These are phyloP conservation scores for Drosophila sordidula DNA, from an alignment of 2,888 invertebrate genomes.

Conservation along the genomic window DNA sequence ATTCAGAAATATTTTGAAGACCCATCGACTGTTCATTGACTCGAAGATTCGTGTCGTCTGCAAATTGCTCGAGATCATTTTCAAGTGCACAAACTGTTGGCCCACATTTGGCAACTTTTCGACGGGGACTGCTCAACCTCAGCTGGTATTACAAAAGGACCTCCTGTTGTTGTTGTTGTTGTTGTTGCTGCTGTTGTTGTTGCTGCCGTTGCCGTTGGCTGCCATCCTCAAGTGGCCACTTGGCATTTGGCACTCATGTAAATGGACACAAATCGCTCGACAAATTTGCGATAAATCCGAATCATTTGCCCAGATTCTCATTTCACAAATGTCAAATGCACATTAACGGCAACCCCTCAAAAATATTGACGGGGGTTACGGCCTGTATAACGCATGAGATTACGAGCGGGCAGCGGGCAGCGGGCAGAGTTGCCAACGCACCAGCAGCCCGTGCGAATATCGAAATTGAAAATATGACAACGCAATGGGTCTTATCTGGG, in stretches of 20 bases:
- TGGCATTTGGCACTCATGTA: slow-evolving; percentile 79
- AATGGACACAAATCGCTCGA: slow-evolving; percentile 77
- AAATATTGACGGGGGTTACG: slow-evolving; percentile 62
- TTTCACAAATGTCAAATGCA: slow-evolving; percentile 78
- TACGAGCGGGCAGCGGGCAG: slow-evolving; percentile 19
- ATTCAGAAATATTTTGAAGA: slow-evolving; percentile 1
- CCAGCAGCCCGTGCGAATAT: slow-evolving; percentile 65
- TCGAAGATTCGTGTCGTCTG: slow-evolving; percentile 4
- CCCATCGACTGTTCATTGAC: slow-evolving; percentile 5
- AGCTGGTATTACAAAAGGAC: slow-evolving; percentile 35
- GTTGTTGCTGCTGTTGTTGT: slow-evolving; percentile 19
- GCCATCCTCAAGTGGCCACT: slow-evolving; percentile 73
- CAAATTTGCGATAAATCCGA: slow-evolving; percentile 78
- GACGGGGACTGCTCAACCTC: slow-evolving; percentile 35
- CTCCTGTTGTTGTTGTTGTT: slow-evolving; percentile 12
- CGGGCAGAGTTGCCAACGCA: slow-evolving; percentile 33
- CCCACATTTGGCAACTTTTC: slow-evolving; percentile 20
- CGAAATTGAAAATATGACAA: slow-evolving; percentile 78
- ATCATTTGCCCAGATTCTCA: slow-evolving; percentile 80
- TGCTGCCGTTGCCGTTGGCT: slow-evolving; percentile 32
- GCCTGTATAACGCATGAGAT: slow-evolving; percentile 32
- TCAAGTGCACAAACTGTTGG: slow-evolving; percentile 22
- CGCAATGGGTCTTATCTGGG: slow-evolving; percentile 46
- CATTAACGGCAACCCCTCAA: slow-evolving; percentile 69
- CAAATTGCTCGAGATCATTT: slow-evolving; percentile 5